Evolutionary conservation across 2,888 invertebrate genomes (phyloP).

Genomic region (Trisateles emortualis): DNA sequence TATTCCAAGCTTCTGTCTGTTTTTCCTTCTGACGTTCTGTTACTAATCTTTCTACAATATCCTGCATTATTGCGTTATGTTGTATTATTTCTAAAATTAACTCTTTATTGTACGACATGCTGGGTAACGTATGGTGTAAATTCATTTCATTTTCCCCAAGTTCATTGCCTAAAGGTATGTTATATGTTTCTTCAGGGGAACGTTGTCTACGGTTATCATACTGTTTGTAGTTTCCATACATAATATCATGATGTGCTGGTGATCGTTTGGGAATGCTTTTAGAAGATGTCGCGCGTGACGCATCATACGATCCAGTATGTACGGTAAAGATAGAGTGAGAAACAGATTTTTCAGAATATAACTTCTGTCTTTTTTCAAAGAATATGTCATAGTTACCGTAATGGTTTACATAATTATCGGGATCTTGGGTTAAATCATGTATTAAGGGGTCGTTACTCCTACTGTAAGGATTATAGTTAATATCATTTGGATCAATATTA

Average conservation of each 20-base stretch:
- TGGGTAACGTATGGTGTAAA: conserved; percentile 60
- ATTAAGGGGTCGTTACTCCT: conserved; percentile 11
- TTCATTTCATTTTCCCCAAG: conserved; percentile 56
- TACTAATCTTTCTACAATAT: conserved; percentile 58
- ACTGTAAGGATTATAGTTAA: conserved; percentile 1
- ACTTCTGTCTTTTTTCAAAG: too few relatives aligned
- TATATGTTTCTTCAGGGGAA: conserved; percentile 4
- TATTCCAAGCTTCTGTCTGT: conserved; percentile 66
- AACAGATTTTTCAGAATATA: conserved; percentile 2
- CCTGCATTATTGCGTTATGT: conserved; percentile 62
- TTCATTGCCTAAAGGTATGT: conserved; percentile 1
- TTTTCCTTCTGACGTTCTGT: conserved; percentile 62
- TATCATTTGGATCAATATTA: conserved; percentile 20
- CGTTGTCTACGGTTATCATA: conserved; percentile 19
- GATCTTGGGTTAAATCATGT: conserved; percentile 17
- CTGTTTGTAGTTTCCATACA: conserved; percentile 12
- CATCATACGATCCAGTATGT: conserved; percentile 3
- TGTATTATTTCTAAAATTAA: conserved; percentile 60
- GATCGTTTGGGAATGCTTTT: conserved; percentile 6
- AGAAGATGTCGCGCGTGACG: conserved; percentile 6
- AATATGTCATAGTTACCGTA: too few relatives aligned
- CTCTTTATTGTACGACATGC: conserved; percentile 56
- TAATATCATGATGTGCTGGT: background rate
- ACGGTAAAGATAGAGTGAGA: conserved; percentile 9
- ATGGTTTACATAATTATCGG: background rate